These are phyloP conservation scores for Spodoptera frugiperda DNA, from an alignment of 1,140 invertebrate species.

Conservation along the genomic window DNA sequence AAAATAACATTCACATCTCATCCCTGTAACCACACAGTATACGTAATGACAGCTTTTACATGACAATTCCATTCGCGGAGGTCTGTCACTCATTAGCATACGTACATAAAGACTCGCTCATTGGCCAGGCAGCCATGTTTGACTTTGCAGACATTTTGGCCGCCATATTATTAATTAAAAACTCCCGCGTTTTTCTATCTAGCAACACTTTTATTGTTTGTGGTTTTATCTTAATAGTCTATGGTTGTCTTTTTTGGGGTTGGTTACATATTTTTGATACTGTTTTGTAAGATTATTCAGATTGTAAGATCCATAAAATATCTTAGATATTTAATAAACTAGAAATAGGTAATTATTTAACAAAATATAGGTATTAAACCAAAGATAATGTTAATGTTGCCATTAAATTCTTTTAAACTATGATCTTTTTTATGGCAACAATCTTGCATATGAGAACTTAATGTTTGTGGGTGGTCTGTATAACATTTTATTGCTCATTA, in stretches of 20 bases:
- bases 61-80: constrained; percentile 82
- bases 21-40: constrained; percentile 62
- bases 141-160: constrained; percentile 74
- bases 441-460: not conserved
- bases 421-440: not conserved
- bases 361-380: too few species aligned
- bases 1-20: constrained; percentile 72
- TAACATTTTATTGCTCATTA: not conserved
- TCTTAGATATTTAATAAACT: too few species aligned
- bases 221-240: constrained; percentile 72
- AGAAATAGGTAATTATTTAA: too few species aligned
- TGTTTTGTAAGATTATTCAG: too few species aligned
- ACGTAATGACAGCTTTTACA: constrained; percentile 81
- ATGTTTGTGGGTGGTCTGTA: constrained; percentile 28
- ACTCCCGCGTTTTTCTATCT: constrained; percentile 62
- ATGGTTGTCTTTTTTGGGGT: constrained; percentile 55
- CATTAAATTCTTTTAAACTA: too few species aligned
- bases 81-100: constrained; percentile 83
- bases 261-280: too few species aligned
- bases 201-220: constrained; percentile 63
- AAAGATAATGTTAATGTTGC: too few species aligned
- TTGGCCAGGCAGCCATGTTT: constrained; percentile 73
- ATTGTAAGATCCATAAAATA: too few species aligned
- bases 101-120: constrained; percentile 76
- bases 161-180: constrained; percentile 83